Conservation (phyloP, 2,797 vertebrate species). For the Anguilla obscura region DNA sequence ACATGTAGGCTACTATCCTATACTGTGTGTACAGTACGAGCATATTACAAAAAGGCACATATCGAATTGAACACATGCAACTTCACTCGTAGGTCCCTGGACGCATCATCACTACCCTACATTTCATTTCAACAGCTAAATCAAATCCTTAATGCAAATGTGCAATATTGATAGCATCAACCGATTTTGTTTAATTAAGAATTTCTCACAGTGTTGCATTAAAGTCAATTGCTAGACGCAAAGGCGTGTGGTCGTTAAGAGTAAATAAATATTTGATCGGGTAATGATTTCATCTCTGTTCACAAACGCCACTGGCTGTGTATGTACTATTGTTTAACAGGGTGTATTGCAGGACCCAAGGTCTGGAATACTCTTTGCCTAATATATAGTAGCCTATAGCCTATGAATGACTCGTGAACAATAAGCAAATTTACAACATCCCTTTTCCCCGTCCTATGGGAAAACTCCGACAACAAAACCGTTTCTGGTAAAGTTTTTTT, state of each 20-base stretch:
- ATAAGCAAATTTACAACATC: not conserved
- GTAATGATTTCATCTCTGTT: conserved; percentile 32
- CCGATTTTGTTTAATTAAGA: conserved; percentile 47
- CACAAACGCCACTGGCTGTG: not conserved
- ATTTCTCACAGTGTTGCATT: conserved; percentile 38
- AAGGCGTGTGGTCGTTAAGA: conserved; percentile 48
- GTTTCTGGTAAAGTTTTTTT: not conserved
- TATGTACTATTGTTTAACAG: not conserved
- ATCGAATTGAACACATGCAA: conserved; percentile 32
- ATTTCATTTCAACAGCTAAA: conserved; percentile 16
- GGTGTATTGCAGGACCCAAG: not conserved
- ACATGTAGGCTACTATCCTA: conserved; percentile 43
- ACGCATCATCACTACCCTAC: conserved; percentile 37
- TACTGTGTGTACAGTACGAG: conserved; percentile 24
- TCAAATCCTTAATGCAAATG: conserved; percentile 19
- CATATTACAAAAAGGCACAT: conserved; percentile 53
- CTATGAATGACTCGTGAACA: not conserved
- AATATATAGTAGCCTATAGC: not conserved
- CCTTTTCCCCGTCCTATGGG: not conserved
- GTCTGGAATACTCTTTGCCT: not conserved
- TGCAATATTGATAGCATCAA: conserved; percentile 50
- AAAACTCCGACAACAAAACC: not conserved
- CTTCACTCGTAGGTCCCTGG: conserved; percentile 43
- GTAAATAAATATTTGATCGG: conserved; percentile 48
- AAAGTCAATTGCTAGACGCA: conserved; percentile 36